Evolutionary conservation across 2,113 vertebrate species (phyloP).

Genomic region (Macquaria australasica): DNA sequence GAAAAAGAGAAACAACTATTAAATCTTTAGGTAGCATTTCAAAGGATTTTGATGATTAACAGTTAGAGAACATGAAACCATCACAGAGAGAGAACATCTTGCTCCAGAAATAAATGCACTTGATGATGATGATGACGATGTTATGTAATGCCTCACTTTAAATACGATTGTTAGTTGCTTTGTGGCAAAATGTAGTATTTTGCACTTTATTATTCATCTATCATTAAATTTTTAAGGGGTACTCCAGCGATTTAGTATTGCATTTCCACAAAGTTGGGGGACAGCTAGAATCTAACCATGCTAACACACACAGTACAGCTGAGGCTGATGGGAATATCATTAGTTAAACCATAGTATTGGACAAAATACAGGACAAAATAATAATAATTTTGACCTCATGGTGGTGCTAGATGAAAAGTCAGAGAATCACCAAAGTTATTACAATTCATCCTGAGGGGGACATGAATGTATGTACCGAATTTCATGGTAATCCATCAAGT

Average conservation of each 20-base stretch:
- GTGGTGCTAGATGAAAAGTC: not conserved
- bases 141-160: not conserved
- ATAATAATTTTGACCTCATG: not conserved
- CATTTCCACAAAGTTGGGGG: no score
- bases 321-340: no score
- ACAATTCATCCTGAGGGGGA: no score
- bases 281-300: not conserved
- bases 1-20: not conserved
- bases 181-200: not conserved
- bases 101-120: not conserved
- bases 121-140: not conserved
- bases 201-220: not conserved
- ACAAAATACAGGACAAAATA: not conserved
- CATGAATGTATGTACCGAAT: no score
- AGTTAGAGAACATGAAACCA: not conserved
- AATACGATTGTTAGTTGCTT: not conserved
- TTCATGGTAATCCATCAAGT: no score
- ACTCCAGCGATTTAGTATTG: no score
- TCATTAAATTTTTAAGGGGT: not conserved
- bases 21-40: not conserved
- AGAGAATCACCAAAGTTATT: not conserved
- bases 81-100: not conserved
- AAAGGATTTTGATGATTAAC: not conserved
- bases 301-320: no score
- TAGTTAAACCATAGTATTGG: no score